Percentiles rank a stretch among this genome's conserved stretches.
phyloP scores from a whole-genome alignment of 2,797 vertebrate species.

The Calcarius lapponicus region DNA sequence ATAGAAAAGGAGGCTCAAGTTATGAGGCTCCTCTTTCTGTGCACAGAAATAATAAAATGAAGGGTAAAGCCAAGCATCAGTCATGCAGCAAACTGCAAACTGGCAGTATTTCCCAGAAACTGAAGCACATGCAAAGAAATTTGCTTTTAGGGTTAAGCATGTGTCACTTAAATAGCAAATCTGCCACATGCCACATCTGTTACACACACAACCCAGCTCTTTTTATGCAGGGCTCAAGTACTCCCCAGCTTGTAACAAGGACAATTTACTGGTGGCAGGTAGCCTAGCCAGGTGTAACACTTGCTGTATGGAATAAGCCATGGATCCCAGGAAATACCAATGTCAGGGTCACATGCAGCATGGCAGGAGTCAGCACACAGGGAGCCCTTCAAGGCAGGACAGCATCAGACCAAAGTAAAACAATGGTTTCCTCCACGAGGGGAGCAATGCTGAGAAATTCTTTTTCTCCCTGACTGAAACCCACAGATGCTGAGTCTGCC shows the following conservation, averaged over 20 bases:
- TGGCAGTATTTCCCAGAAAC: not conserved
- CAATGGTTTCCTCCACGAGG: not conserved
- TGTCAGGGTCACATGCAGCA: not conserved
- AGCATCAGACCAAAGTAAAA: not conserved
- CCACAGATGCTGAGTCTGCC: not conserved
- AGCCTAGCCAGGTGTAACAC: not conserved
- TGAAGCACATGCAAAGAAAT: not conserved
- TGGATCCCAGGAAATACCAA: not conserved
- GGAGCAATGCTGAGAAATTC: not conserved
- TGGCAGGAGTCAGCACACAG: not conserved
- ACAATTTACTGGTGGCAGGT: not conserved
- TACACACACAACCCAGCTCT: not conserved
- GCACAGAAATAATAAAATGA: not conserved
- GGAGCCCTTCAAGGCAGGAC: not conserved
- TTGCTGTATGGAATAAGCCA: not conserved
- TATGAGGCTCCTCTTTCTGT: not conserved
- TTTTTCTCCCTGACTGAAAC: not conserved
- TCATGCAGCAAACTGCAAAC: not conserved
- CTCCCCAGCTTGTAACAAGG: not conserved
- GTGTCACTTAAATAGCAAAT: not conserved
- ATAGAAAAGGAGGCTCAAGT: not conserved
- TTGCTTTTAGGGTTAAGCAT: not conserved
- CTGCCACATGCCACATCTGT: not conserved
- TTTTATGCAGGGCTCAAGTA: not conserved
- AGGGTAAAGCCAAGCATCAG: not conserved